These are phyloP conservation scores for Oreonectes daqikongensis DNA, from an alignment of 2,797 vertebrate genomes.

Conservation along the genomic window DNA sequence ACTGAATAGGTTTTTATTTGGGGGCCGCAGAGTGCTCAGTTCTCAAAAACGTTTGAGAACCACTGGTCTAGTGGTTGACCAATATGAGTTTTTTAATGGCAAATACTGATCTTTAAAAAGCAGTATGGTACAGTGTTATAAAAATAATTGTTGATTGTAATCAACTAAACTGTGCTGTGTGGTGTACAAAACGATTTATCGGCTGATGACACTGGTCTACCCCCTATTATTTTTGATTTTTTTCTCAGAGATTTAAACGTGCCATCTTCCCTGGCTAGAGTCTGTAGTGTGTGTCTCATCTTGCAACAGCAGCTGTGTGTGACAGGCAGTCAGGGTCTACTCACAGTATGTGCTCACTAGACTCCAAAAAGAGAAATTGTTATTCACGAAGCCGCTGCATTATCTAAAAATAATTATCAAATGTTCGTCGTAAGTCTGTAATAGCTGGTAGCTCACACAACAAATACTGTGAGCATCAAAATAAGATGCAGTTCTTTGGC, in stretches of 20 bases:
- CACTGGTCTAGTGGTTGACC: no score
- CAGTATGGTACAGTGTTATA: no score
- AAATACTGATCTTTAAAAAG: neutral
- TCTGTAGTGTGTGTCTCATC: conserved; percentile 29
- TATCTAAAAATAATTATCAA: neutral
- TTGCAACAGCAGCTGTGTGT: conserved; percentile 46
- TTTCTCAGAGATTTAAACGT: neutral
- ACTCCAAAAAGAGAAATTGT: neutral
- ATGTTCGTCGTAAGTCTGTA: neutral
- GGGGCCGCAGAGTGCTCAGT: no score
- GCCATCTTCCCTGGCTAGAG: neutral
- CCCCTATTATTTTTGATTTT: neutral
- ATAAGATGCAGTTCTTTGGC: conserved; percentile 1
- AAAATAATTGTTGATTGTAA: no score
- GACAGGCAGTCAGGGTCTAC: conserved; percentile 18
- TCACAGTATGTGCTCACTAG: neutral
- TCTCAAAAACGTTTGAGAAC: no score
- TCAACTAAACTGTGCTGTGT: no score
- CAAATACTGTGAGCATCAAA: conserved; percentile 4
- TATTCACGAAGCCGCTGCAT: neutral
- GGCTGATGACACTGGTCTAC: no score
- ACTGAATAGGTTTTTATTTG: no score
- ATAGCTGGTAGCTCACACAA: neutral
- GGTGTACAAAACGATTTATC: no score
- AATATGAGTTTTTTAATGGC: no score